These are phyloP conservation scores for Ceuthmochares aereus DNA, from an alignment of 2,113 vertebrate species.

Conservation along the genomic window DNA sequence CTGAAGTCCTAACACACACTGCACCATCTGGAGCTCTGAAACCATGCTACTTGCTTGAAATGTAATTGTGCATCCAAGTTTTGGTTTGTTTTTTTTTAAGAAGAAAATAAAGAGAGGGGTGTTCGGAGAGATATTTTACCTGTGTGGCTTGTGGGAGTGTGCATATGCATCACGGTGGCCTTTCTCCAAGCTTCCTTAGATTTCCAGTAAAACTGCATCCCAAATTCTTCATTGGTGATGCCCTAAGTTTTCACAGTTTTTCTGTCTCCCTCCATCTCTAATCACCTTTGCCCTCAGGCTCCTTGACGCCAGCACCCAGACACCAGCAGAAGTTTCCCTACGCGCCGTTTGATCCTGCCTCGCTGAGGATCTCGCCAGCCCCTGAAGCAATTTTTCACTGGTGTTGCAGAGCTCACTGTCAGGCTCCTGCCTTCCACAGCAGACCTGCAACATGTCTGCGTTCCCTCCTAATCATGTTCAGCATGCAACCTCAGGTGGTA, in stretches of 20 bases:
- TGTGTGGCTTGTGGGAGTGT: not conserved
- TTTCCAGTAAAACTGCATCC: not conserved
- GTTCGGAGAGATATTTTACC: not conserved
- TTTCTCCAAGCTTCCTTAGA: not conserved
- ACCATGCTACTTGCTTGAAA: not conserved
- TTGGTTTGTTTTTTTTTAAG: not conserved
- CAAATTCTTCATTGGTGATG: fast-evolving
- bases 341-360: not conserved
- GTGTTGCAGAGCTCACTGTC: not conserved
- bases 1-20: not conserved
- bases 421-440: not conserved
- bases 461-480: not conserved
- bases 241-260: not conserved
- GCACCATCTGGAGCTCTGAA: not conserved
- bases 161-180: fast-evolving
- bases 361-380: not conserved
- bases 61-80: not conserved
- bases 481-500: not conserved
- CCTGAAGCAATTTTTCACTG: not conserved
- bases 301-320: not conserved
- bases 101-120: not conserved
- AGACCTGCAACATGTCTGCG: not conserved
- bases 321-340: not conserved
- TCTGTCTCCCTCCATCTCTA: not conserved
- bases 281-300: not conserved